These are phyloP conservation scores for Euphydryas editha DNA, from an alignment of 2,888 invertebrate genomes.

Conservation along the genomic window DNA sequence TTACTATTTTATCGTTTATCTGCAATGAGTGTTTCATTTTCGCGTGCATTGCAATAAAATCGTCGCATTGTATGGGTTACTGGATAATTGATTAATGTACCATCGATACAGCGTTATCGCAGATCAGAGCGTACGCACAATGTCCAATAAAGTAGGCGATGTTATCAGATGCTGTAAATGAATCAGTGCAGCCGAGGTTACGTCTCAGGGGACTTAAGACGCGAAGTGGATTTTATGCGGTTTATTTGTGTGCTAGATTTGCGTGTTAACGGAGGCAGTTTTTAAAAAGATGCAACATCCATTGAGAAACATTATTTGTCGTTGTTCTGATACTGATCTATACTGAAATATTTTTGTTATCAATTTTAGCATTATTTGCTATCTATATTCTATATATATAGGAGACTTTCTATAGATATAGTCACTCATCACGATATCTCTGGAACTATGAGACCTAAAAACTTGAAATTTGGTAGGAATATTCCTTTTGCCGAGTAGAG, in stretches of 20 bases:
- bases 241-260: conserved; percentile 40
- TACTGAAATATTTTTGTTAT: background rate
- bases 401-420: too few relatives aligned
- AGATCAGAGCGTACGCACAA: conserved; percentile 72
- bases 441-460: too few relatives aligned
- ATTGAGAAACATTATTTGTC: conserved; percentile 25
- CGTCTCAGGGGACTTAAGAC: conserved; percentile 49
- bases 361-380: background rate
- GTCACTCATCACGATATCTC: too few relatives aligned
- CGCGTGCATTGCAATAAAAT: conserved; percentile 70
- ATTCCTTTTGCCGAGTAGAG: too few relatives aligned
- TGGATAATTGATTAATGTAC: conserved; percentile 67
- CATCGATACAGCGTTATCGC: conserved; percentile 71
- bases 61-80: conserved; percentile 59
- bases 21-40: conserved; percentile 73
- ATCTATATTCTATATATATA: too few relatives aligned
- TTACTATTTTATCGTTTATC: conserved; percentile 61
- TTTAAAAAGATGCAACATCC: conserved; percentile 19
- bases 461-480: too few relatives aligned
- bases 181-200: conserved; percentile 63
- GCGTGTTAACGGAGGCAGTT: conserved; percentile 30
- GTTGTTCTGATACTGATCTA: conserved; percentile 1
- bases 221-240: conserved; percentile 37
- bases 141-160: conserved; percentile 80
- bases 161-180: conserved; percentile 76